These are phyloP conservation scores for Montipora sp. DNA, from an alignment of 64 coral and sea anemone genomes.

Conservation along the genomic window DNA sequence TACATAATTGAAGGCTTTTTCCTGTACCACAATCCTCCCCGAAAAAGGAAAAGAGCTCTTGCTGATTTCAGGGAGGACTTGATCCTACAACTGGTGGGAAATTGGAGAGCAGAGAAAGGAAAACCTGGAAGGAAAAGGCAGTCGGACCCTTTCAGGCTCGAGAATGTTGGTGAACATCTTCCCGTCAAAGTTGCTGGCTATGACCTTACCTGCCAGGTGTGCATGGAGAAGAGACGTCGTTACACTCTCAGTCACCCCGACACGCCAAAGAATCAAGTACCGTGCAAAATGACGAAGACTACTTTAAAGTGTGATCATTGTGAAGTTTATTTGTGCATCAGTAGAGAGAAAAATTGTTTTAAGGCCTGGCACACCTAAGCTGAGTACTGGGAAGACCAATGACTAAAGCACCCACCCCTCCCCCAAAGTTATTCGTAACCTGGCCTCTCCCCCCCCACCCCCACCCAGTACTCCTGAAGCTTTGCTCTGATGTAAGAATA, in stretches of 20 bases:
- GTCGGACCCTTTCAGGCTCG: slow-evolving; percentile 24
- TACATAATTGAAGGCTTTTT: slow-evolving; percentile 68
- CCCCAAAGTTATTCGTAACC: too few species aligned
- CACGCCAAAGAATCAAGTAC: slow-evolving; percentile 28
- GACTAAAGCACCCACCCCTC: too few species aligned
- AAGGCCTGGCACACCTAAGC: background rate
- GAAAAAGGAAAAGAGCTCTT: slow-evolving; percentile 3
- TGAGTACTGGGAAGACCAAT: too few species aligned
- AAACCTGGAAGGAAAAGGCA: slow-evolving; percentile 56
- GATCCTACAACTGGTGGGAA: slow-evolving; percentile 1
- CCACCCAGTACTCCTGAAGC: too few species aligned
- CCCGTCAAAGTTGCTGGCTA: slow-evolving; percentile 56
- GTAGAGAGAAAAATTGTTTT: too few species aligned
- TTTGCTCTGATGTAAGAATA: too few species aligned
- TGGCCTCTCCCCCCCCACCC: too few species aligned
- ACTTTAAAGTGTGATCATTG: slow-evolving; percentile 63
- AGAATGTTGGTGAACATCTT: slow-evolving; percentile 49
- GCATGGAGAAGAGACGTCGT: slow-evolving; percentile 37
- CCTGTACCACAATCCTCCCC: slow-evolving; percentile 11
- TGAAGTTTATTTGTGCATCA: slow-evolving; percentile 9
- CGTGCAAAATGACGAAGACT: slow-evolving; percentile 51
- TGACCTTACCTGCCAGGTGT: slow-evolving; percentile 64
- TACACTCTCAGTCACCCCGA: slow-evolving; percentile 44
- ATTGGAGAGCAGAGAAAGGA: background rate
- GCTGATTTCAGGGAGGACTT: slow-evolving; percentile 39